phyloP scores from a whole-genome alignment of 2,797 vertebrate species.

The Halcyon chelicuti region DNA sequence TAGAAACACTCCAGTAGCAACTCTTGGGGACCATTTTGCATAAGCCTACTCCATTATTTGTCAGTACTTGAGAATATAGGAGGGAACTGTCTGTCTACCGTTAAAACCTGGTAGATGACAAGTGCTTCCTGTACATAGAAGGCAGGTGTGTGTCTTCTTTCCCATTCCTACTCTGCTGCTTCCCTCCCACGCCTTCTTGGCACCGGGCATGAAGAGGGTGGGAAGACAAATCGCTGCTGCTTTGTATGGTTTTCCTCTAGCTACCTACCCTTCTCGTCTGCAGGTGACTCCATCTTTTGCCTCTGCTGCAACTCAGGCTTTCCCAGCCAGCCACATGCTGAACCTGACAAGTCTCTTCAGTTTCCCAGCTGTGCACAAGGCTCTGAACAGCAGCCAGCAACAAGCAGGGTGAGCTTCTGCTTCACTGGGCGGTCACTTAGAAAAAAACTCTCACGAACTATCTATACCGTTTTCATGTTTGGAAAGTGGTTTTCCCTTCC shows the following conservation, averaged over 20 bases:
- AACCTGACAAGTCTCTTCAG: not conserved
- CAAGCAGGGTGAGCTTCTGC: not conserved
- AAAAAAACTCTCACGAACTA: not conserved
- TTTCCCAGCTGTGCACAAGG: not conserved
- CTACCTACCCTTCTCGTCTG: not conserved
- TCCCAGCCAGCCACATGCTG: not conserved
- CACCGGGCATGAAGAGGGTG: not conserved
- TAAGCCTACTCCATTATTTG: not conserved
- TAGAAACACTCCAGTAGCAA: not conserved
- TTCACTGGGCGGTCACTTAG: not conserved
- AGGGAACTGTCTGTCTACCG: not conserved
- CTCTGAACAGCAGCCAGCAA: slow-evolving; percentile 4
- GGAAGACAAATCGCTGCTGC: not conserved
- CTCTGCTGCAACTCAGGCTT: not conserved
- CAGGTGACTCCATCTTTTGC: not conserved
- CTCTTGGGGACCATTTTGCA: not conserved
- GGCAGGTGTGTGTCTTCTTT: not conserved
- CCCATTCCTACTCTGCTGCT: not conserved
- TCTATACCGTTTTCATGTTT: not conserved
- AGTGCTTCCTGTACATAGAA: not conserved
- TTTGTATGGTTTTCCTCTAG: not conserved
- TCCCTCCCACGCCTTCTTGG: not conserved
- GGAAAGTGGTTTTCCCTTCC: not conserved
- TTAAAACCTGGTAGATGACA: not conserved
- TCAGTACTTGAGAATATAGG: not conserved